phyloP scores from a whole-genome alignment of 1,140 invertebrate genomes.

The Drosophila nigromelanica region DNA sequence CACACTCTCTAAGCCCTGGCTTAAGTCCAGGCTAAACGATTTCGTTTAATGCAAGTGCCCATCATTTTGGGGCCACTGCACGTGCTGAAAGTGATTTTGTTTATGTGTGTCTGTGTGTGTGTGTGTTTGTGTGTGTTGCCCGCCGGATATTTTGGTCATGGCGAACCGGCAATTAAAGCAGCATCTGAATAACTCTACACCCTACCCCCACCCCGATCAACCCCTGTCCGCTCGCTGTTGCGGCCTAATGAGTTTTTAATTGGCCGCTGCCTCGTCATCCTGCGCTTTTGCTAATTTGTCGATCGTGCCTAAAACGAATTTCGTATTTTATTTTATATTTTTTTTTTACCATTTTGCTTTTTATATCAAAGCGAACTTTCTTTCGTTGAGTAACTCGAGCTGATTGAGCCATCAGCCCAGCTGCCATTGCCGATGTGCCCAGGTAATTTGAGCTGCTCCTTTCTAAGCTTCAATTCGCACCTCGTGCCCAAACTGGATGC shows the following conservation, averaged over 20 bases:
- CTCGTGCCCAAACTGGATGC: conserved; percentile 2
- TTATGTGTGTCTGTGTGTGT: not conserved
- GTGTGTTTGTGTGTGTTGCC: conserved; percentile 8
- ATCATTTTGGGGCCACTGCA: conserved; percentile 71
- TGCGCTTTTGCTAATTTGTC: conserved; percentile 43
- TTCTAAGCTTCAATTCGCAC: conserved; percentile 68
- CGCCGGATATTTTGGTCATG: conserved; percentile 70
- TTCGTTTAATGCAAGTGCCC: conserved; percentile 80
- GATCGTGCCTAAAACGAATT: conserved; percentile 26
- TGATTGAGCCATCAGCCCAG: conserved; percentile 68
- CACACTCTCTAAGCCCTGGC: conserved; percentile 22
- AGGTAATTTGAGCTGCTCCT: conserved; percentile 56
- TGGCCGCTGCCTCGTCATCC: conserved; percentile 38
- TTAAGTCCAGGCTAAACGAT: conserved; percentile 63
- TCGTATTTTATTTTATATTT: not conserved
- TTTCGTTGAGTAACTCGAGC: conserved; percentile 48
- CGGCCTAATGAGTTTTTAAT: conserved; percentile 79
- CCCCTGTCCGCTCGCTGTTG: not conserved
- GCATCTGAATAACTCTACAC: conserved; percentile 33
- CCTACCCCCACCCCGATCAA: not conserved
- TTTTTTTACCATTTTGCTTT: conserved; percentile 1
- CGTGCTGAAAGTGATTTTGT: conserved; percentile 76
- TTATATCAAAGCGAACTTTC: conserved; percentile 33
- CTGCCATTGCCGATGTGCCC: conserved; percentile 19
- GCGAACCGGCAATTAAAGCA: conserved; percentile 73